Evolutionary conservation across 2,113 vertebrate genomes (phyloP).

Genomic region (Gila orcuttii): DNA sequence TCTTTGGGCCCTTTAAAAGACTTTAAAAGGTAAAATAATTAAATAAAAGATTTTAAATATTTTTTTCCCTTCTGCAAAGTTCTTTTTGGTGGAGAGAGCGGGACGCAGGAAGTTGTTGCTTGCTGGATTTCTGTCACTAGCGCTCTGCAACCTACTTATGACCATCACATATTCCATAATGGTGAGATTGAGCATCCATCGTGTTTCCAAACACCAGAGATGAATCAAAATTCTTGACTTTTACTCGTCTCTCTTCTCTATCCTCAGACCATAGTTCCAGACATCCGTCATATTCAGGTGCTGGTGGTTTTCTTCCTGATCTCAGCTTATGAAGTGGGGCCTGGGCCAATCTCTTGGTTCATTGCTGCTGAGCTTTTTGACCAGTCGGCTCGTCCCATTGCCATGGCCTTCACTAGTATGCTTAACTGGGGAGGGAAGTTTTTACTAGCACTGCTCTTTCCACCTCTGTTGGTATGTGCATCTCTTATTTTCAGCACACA

Average conservation of each 20-base stretch:
- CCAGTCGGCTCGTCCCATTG: conserved; percentile 63
- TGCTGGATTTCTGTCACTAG: conserved; percentile 68
- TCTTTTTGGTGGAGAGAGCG: conserved; percentile 72
- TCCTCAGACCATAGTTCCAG: conserved; percentile 64
- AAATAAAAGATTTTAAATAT: too few relatives aligned
- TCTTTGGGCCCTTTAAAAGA: neutral
- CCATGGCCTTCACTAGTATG: conserved; percentile 78
- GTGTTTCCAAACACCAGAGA: neutral
- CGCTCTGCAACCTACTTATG: conserved; percentile 73
- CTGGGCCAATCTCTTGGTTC: conserved; percentile 75
- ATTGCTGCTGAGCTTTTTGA: conserved; percentile 75
- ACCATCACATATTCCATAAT: conserved; percentile 72
- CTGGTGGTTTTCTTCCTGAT: conserved; percentile 73
- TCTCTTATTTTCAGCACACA: neutral
- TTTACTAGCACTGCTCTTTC: conserved; percentile 72
- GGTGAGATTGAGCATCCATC: conserved; percentile 62
- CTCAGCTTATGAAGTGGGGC: conserved; percentile 71
- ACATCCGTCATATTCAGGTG: conserved; percentile 66
- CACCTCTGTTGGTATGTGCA: conserved; percentile 62
- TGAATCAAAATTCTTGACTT: neutral
- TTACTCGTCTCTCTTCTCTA: neutral
- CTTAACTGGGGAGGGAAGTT: conserved; percentile 78
- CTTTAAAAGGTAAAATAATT: too few relatives aligned
- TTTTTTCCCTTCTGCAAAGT: conserved; percentile 57
- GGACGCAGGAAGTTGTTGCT: conserved; percentile 68